phyloP scores from a whole-genome alignment of 2,797 vertebrate genomes.

The Malurus splendens region DNA sequence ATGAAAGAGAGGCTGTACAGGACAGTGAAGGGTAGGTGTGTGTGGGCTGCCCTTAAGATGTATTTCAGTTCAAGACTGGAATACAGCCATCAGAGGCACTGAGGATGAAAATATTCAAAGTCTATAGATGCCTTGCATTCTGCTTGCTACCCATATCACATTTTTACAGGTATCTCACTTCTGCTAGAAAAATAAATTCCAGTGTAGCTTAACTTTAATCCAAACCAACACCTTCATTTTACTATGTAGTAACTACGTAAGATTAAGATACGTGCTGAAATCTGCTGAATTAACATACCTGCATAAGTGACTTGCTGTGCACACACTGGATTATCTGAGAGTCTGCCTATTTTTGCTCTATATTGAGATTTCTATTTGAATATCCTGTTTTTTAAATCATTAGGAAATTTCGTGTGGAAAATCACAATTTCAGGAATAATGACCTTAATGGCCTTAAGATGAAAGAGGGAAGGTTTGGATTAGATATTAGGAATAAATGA shows the following conservation, averaged over 20 bases:
- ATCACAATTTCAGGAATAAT: neutral
- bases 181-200: neutral
- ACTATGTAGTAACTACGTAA: neutral
- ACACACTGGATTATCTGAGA: neutral
- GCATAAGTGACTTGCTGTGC: neutral
- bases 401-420: neutral
- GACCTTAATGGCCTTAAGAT: neutral
- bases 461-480: neutral
- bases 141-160: neutral
- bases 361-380: neutral
- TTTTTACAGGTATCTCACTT: neutral
- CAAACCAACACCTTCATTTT: neutral
- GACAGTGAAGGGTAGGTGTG: neutral
- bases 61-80: neutral
- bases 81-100: neutral
- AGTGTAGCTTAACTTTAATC: neutral
- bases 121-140: neutral
- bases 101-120: neutral
- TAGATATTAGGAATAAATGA: neutral
- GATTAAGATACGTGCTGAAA: neutral
- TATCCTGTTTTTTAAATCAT: neutral
- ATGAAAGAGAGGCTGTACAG: neutral
- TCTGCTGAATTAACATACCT: neutral
- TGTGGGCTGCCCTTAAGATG: neutral
- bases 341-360: neutral